A percentile compares a stretch with the other conserved stretches of the same genome.
phyloP scores from a whole-genome alignment of 2,797 vertebrate genomes.

The Sus cebifrons region DNA sequence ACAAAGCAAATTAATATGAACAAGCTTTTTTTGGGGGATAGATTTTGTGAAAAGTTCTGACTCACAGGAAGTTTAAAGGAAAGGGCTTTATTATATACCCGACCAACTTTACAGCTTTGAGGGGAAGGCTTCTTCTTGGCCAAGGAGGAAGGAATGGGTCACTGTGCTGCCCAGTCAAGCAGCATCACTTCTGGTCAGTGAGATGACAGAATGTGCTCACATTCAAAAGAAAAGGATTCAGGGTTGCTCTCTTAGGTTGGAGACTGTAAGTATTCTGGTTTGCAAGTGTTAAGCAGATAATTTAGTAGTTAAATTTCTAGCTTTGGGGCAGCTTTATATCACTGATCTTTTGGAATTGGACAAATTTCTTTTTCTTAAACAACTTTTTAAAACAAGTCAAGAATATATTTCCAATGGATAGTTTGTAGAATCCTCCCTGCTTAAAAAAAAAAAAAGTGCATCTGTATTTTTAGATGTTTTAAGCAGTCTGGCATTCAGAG shows the following conservation, averaged over 20 bases:
- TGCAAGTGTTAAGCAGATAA: constrained; percentile 59
- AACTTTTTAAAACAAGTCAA: constrained; percentile 17
- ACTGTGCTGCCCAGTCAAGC: not conserved
- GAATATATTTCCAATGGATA: not conserved
- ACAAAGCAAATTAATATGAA: constrained; percentile 62
- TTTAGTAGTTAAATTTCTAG: constrained; percentile 1
- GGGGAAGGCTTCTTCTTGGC: not conserved
- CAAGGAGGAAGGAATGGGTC: not conserved
- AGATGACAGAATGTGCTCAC: constrained; percentile 15
- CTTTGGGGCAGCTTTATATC: not conserved
- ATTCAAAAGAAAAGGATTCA: constrained; percentile 36
- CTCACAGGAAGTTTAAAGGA: constrained; percentile 33
- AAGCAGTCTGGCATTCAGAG: not conserved
- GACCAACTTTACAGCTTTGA: not conserved
- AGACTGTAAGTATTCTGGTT: not conserved
- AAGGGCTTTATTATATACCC: not conserved
- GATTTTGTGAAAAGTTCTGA: constrained; percentile 60
- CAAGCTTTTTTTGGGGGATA: constrained; percentile 6
- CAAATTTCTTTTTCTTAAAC: not conserved
- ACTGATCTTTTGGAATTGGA: constrained; percentile 50
- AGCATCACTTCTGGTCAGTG: not conserved
- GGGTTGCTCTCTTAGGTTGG: not conserved
- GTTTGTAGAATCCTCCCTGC: not conserved
- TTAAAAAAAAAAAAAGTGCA: not conserved
- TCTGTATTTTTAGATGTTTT: constrained; percentile 25